phyloP scores from a whole-genome alignment of 1,140 invertebrate genomes.

The Pseudomyrmex sp. region DNA sequence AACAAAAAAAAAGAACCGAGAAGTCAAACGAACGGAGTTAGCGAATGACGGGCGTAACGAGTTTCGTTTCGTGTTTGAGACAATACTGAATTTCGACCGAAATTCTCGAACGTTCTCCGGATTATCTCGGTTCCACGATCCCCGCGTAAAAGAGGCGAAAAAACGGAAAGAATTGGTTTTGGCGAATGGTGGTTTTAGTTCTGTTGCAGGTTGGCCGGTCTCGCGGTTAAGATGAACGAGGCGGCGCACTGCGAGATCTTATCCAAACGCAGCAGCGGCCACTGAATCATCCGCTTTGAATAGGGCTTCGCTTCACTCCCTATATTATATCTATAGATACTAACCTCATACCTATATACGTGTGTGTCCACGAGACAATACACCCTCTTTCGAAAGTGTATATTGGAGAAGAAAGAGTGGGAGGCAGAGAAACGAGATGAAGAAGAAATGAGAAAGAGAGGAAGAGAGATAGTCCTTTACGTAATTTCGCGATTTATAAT shows the following conservation, averaged over 20 bases:
- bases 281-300: constrained; percentile 85
- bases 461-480: constrained; percentile 23
- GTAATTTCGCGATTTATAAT: constrained; percentile 79
- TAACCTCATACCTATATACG: constrained; percentile 68
- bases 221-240: constrained; percentile 81
- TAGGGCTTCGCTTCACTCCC: constrained; percentile 80
- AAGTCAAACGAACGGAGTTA: background rate
- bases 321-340: constrained; percentile 81
- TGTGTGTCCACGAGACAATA: constrained; percentile 67
- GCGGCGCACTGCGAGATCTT: constrained; percentile 82
- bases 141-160: constrained; percentile 61
- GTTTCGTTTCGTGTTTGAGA: background rate
- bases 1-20: background rate
- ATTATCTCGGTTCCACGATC: constrained; percentile 61
- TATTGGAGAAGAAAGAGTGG: constrained; percentile 30
- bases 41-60: constrained; percentile 2
- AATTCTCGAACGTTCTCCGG: background rate
- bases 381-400: constrained; percentile 56
- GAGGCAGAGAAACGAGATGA: background rate
- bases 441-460: constrained; percentile 12
- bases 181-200: constrained; percentile 70
- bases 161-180: constrained; percentile 64
- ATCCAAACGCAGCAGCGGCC: constrained; percentile 81
- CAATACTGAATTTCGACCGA: constrained; percentile 3
- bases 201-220: constrained; percentile 78